Conservation (phyloP, 2,797 vertebrate species). For the Tangara arthus region DNA sequence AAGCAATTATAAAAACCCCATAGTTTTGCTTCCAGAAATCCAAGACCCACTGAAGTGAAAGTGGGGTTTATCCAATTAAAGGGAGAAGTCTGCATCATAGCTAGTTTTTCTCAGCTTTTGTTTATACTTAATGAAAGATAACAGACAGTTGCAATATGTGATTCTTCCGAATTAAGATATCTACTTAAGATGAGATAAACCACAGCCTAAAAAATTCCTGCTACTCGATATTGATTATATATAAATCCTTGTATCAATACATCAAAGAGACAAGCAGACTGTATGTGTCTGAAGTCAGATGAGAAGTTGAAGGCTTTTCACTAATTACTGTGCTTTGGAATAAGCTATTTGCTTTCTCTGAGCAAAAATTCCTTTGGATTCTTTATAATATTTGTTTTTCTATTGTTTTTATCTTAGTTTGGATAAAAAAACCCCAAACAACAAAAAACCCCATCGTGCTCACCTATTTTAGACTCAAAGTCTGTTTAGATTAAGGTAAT, state of each 20-base stretch:
- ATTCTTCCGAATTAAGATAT: background rate
- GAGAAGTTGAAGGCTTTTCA: background rate
- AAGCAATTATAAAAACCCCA: background rate
- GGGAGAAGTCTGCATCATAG: background rate
- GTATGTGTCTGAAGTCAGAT: background rate
- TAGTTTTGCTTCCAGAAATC: background rate
- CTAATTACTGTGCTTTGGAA: background rate
- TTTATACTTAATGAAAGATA: background rate
- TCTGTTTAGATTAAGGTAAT: background rate
- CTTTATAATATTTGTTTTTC: background rate
- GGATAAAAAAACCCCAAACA: fast-evolving
- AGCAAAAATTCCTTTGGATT: background rate
- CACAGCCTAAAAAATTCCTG: background rate
- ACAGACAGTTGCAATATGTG: background rate
- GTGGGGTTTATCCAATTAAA: background rate
- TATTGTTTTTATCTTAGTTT: background rate
- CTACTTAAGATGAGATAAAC: background rate
- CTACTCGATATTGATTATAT: background rate
- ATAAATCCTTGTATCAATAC: background rate
- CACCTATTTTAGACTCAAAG: background rate
- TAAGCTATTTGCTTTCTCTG: background rate
- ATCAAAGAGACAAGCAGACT: background rate
- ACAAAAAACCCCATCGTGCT: fast-evolving
- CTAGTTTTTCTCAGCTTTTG: background rate
- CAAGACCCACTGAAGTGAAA: background rate